Evolutionary conservation across 2,888 invertebrate species (phyloP), one percentile per base, ranked within the genome.

Genomic region (Choristoneura rosaceana): DNA sequence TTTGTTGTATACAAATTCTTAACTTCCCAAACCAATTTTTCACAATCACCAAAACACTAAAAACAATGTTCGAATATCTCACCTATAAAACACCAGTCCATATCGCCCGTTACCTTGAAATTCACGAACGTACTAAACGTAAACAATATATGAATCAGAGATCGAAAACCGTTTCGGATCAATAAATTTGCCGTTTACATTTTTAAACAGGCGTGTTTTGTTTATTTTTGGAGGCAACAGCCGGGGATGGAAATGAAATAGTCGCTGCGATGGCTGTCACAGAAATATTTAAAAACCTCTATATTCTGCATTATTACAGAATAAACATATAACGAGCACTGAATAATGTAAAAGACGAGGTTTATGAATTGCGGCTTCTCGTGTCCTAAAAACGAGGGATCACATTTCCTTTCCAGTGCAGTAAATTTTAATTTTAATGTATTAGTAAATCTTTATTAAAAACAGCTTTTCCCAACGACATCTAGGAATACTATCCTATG

Each of bases 61-160:
- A 38, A 50, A 9, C n/a, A 5, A n/a, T n/a, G 50, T 50, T 33
- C 8, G 9, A 64, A 64, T 50, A 64, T 81, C 73, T 82, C 81
- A 84, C 84, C 81, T 71, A 80, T 79, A 76, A 76, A 62, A 71
- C 81, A 65, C 75, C 77, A 73, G 71, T 62, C 71, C 84, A 85
- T 85, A 34, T 74, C 78, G 69, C 25, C 64, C n/a, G 55, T 59
- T 69, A 33, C 69, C 69, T 69, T 69, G 69, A 63, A 60, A 9
- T 43, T 14, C 38, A 33, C 43, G 45, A 10, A 0, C 67, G 68
- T 15, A 63, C 47, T 69, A 33, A 62, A 68, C 38, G 60, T 74
- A 74, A 70, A 74, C 74, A 70, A 38, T 73, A 58, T 67, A 52
- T 70, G 68, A 68, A 59, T 70, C 70, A 74, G 70, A 71, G 70